Percentiles rank a stretch among this genome's conserved stretches.
Evolutionary conservation across 2,797 vertebrate genomes (phyloP).

Genomic region (Siniperca undulata): DNA sequence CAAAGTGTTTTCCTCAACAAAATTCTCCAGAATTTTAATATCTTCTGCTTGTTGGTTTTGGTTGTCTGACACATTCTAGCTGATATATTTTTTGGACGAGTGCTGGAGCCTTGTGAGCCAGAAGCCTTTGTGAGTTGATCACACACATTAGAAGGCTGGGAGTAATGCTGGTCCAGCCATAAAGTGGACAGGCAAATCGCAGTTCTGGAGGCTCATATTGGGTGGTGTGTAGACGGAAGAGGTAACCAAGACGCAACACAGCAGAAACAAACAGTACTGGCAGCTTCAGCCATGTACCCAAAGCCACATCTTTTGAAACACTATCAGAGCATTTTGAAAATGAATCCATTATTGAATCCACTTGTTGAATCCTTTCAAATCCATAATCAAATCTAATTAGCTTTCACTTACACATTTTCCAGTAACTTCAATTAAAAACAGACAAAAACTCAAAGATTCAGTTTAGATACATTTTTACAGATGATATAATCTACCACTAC

Average conservation of each 20-base stretch:
- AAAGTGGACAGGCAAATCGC: conserved; percentile 10
- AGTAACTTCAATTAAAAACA: not conserved
- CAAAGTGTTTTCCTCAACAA: not conserved
- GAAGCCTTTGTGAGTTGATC: conserved; percentile 24
- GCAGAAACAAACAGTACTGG: not conserved
- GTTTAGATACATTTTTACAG: not conserved
- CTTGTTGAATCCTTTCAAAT: not conserved
- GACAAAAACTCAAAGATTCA: not conserved
- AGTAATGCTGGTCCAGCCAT: not conserved
- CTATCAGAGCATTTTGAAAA: not conserved
- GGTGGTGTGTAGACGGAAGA: not conserved
- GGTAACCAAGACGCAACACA: not conserved
- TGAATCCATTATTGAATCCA: not conserved
- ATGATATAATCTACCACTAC: not conserved
- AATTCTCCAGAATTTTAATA: not conserved
- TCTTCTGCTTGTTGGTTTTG: not conserved
- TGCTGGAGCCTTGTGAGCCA: not conserved
- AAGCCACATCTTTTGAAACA: not conserved
- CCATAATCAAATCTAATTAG: not conserved
- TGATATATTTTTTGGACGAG: not conserved
- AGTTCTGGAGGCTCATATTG: conserved; percentile 11
- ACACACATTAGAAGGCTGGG: conserved; percentile 23
- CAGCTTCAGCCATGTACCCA: not conserved
- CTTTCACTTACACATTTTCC: not conserved
- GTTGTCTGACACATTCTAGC: not conserved